A percentile compares a stretch with the other conserved stretches of the same genome.
These are phyloP conservation scores for Thysanoteuthis rhombus DNA, from an alignment of 2,888 invertebrate species.

Conservation along the genomic window DNA sequence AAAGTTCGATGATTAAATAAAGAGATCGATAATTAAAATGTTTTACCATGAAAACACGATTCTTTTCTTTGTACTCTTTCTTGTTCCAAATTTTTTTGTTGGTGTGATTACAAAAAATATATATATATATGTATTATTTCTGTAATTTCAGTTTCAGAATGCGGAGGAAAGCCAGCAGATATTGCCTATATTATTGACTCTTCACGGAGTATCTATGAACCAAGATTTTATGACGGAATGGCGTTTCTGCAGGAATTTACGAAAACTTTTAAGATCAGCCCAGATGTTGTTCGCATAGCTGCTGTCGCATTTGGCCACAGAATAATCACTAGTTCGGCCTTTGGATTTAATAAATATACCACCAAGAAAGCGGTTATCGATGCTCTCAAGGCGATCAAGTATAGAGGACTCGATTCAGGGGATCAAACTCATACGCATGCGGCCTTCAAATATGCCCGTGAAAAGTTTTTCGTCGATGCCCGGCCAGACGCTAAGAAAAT, in stretches of 20 bases:
- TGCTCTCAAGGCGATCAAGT: neutral
- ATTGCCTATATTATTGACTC: conserved; percentile 52
- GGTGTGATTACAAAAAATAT: too few relatives aligned
- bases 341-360: neutral
- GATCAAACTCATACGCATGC: neutral
- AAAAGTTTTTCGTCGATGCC: neutral
- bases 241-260: neutral
- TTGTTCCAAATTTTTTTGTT: too few relatives aligned
- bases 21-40: too few relatives aligned
- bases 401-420: neutral
- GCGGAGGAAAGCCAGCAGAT: conserved; percentile 43
- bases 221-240: conserved; percentile 52
- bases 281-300: neutral
- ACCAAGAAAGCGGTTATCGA: neutral
- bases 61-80: too few relatives aligned
- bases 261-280: neutral
- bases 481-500: neutral
- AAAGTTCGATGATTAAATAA: too few relatives aligned
- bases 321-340: neutral
- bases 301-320: neutral
- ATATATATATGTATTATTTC: too few relatives aligned
- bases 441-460: neutral
- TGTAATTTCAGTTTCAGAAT: neutral
- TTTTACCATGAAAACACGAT: too few relatives aligned
- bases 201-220: conserved; percentile 55